These are phyloP conservation scores for Euleptes europaea DNA, from an alignment of 2,113 vertebrate species.

Conservation along the genomic window DNA sequence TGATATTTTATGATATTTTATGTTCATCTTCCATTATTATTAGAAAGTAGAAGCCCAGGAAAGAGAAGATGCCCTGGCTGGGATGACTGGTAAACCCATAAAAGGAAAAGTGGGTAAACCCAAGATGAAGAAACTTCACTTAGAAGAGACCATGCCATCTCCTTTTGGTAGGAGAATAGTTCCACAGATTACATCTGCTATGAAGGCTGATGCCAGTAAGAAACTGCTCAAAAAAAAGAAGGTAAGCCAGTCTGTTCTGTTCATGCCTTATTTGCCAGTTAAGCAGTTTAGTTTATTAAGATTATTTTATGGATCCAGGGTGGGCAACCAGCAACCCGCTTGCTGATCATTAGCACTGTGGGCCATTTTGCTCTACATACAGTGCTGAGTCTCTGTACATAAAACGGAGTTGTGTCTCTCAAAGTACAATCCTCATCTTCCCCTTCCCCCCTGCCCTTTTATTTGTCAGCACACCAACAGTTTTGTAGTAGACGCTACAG, in stretches of 20 bases:
- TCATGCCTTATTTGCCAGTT: neutral
- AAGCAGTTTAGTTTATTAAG: neutral
- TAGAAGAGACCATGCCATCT: constrained; percentile 95
- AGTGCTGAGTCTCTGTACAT: too few species aligned
- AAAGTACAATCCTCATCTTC: too few species aligned
- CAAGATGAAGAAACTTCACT: constrained; percentile 91
- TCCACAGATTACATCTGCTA: constrained; percentile 86
- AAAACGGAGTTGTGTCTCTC: too few species aligned
- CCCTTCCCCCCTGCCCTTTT: too few species aligned
- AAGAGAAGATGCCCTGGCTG: constrained; percentile 83
- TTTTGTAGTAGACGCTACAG: neutral
- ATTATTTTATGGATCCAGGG: neutral
- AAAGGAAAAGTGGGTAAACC: constrained; percentile 98
- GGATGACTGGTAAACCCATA: constrained; percentile 86
- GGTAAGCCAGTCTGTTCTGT: constrained; percentile 68
- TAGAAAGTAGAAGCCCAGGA: constrained; percentile 90
- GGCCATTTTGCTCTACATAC: too few species aligned
- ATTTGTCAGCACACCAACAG: too few species aligned
- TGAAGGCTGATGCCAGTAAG: constrained; percentile 91
- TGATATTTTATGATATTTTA: too few species aligned
- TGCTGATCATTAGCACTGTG: too few species aligned
- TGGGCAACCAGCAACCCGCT: too few species aligned
- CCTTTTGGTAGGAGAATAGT: constrained; percentile 91
- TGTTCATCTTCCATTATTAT: constrained; percentile 36
- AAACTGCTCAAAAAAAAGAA: constrained; percentile 94